These are phyloP conservation scores for Tolypeutes matacus DNA, from an alignment of 2,797 vertebrate genomes.

Conservation along the genomic window DNA sequence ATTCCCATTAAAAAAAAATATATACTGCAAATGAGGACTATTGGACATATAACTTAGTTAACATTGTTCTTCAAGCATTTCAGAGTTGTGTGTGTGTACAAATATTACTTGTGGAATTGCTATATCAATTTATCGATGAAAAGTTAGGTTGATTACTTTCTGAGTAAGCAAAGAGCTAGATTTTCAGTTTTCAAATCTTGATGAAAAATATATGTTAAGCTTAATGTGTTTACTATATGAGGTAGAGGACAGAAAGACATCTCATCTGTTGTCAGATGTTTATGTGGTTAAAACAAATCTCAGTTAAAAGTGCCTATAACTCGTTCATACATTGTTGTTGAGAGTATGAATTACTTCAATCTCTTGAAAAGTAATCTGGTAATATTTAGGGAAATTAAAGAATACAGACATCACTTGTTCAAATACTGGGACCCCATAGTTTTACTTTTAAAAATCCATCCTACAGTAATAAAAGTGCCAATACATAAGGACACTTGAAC, in stretches of 20 bases:
- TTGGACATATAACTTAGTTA: background rate
- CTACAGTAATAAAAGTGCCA: background rate
- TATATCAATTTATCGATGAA: conserved; percentile 1
- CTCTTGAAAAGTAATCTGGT: conserved; percentile 55
- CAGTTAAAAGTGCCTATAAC: background rate
- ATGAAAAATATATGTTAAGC: conserved; percentile 44
- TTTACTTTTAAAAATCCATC: background rate
- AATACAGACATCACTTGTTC: background rate
- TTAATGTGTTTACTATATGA: background rate
- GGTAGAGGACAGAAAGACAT: background rate
- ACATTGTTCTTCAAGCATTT: conserved; percentile 22
- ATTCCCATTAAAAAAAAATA: background rate
- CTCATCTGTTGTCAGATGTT: conserved; percentile 39
- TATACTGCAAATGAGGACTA: background rate
- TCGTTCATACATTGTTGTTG: background rate
- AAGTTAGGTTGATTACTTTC: background rate
- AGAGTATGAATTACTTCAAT: conserved; percentile 34
- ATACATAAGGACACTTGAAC: background rate
- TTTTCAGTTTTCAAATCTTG: background rate
- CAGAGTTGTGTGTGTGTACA: background rate
- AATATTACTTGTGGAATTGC: conserved; percentile 2
- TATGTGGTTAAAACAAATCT: conserved; percentile 56
- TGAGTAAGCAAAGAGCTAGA: conserved; percentile 12
- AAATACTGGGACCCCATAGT: conserved; percentile 16
- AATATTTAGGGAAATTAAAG: conserved; percentile 49